Base-by-base conservation (phyloP, 2,797 vertebrate species). In the Macroramphosus scolopax region DNA sequence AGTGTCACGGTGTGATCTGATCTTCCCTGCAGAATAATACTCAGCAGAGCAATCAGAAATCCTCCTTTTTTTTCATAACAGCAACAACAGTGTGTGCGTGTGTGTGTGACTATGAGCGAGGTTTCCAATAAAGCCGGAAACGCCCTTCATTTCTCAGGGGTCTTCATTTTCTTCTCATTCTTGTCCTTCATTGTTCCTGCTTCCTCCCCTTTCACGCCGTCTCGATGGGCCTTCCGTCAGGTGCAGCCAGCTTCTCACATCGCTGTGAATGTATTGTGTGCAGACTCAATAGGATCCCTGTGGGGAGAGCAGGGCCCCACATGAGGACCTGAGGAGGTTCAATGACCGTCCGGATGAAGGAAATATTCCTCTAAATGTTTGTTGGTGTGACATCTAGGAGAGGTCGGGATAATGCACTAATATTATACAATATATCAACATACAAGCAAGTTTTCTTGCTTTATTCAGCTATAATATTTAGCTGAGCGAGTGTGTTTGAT, bases 81-180 rank as follows among this genome's bases (percentile, higher is more conserved):
- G n/a, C n/a, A n/a, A n/a, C n/a, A n/a, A n/a, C n/a, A n/a, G n/a
- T n/a, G n/a, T 28, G 13, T 40, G 18, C 15, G 26, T 46, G 10
- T 49, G 41, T 45, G 32, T 30, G 31, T 63, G 39, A 49, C 36
- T 38, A 24, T 25, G 57, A 71, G 35, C 51, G 38, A 57, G 65
- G 54, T 72, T 75, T 87, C 58, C 55, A 68, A 51, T 68, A 74
- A 51, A 61, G 47, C 57, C 50, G 17, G 53, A 71, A 20, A 76
- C 69, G 49, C 81, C 75, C 68, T 72, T 44, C 51, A 62, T 82
- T 89, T 89, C 89, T 85, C 88, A 89, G 84, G 84, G 81, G 82
- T 87, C 77, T 90, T 87, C 13, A 3, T 73, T 90, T 89, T 89
- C 86, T 86, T 67, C 66, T 73, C 60, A 71, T 55, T 85, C 59